Evolutionary conservation across 2,797 vertebrate genomes (phyloP), one percentile per base, ranked within the genome.

Genomic region (Sebastes cheni): DNA sequence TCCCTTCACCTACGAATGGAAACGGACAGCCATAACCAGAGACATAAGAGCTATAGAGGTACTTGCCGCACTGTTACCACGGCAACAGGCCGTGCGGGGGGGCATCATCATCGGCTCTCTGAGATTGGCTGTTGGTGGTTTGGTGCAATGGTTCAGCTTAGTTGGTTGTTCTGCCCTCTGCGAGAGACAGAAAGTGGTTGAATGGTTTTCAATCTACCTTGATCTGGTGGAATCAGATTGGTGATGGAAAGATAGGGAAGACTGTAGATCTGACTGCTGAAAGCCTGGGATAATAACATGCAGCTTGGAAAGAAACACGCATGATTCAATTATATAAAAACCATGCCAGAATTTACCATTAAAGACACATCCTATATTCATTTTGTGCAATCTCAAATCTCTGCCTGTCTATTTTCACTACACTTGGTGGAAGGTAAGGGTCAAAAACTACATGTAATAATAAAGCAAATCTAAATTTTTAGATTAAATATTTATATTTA

Each of bases 21-120:
- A 92, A 88, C 54, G 75, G 91, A 91, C 90, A 91, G 81, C 87
- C 90, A 93, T 94, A 94, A 92, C 89, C 81, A 82, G 72, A 90
- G 77, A 93, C 86, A 92, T 75, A 79, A 89, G 88, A 83, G 89
- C 88, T 88, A 79, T 88, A 72, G 88, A 86, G 89, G 88, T 90
- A 87, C 89, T 91, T 64, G 76, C 85, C 30, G 86, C 83, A 83
- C 87, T 86, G 94, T 95, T 95, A 91, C 94, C 89, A 94, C 62
- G 90, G 94, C 90, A 94, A 95, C 94, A 89, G 80, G 85, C 86
- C 13, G 6, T 91, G 85, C 4, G 39, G 72, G 73, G 56, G 81
- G 83, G 84, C 61, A 86, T 81, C 81, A 88, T 88, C 82, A 65
- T 79, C 8, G 46, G 80, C 85, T 90, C 62, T 77, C 54, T 82